Evolutionary conservation across 2,888 invertebrate genomes (phyloP), one percentile per base, ranked within the genome.

Genomic region (Volucella inflata): DNA sequence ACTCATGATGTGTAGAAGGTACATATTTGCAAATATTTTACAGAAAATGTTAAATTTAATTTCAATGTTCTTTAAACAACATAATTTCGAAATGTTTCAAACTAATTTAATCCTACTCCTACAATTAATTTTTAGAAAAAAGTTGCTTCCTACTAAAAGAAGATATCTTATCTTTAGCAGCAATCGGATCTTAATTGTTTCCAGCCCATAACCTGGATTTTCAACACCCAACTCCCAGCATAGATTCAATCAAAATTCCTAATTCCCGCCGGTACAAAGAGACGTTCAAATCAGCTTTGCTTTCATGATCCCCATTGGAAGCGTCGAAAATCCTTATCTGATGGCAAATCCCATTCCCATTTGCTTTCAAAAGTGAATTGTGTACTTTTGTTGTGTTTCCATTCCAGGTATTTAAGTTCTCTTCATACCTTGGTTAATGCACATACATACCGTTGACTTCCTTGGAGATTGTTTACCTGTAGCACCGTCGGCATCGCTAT

Each of bases 281-380:
- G 44, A 21, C 40, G 16, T 1, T 21, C n/a, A 55, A 48, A 57
- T 70, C 57, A 36, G 68, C 46, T 70, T 65, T 40, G 14, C 40
- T 14, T 55, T 30, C 55, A 36, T 67, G 62, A 10, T 48, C 16
- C 62, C 50, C 51, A 16, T 64, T 75, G 30, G 44, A 55, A 70
- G 55, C 50, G 50, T 67, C 68, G 36, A 57, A 81, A 75, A 64
- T 57, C 67, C 21, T 68, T 64, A 50, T 68, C 75, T 50, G 60
- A 68, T 48, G 50, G 50, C 57, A 68, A 81, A 75, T 81, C 62
- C 68, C 62, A 75, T 81, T 81, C 70, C 21, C 67, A 68, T 60
- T 60, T 46, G 67, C 53, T 62, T 67, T 10, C 44, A 16, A 8
- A 17, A 44, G 48, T 65, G 16, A 51, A 59, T 59, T 38, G 59